Conservation (phyloP, 2,113 vertebrate genomes). For the Oryzias melastigma region DNA sequence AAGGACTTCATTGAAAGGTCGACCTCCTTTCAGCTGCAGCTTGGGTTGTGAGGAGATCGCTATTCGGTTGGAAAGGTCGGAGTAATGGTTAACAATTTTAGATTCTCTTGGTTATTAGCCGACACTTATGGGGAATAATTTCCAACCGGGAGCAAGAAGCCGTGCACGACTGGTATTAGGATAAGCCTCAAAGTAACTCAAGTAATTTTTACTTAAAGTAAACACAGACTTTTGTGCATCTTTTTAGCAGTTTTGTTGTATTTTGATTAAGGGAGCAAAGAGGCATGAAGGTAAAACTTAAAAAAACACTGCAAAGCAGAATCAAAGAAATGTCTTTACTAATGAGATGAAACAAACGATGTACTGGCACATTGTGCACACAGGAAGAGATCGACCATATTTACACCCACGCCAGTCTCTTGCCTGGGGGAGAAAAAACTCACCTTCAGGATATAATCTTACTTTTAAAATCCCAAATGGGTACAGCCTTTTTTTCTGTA, state of each 20-base stretch:
- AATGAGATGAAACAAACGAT: conserved; percentile 2
- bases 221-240: no score
- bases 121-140: conserved; percentile 32
- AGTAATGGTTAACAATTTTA: conserved; percentile 46
- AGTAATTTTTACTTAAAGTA: no score
- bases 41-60: conserved; percentile 27
- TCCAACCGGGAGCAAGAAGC: conserved; percentile 23
- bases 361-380: neutral
- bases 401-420: neutral
- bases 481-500: neutral
- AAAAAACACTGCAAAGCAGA: no score
- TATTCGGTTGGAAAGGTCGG: conserved; percentile 40
- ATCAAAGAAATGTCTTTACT: neutral
- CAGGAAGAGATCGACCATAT: neutral
- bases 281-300: neutral
- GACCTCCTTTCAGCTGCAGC: conserved; percentile 35
- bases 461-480: conserved; percentile 14
- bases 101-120: conserved; percentile 21
- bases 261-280: no score
- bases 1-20: conserved; percentile 41
- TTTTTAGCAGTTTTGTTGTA: no score
- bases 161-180: neutral
- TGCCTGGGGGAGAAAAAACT: neutral
- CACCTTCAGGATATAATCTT: conserved; percentile 4
- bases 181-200: no score